Conservation (phyloP, 2,797 vertebrate species). For the Chiroxiphia lanceolata region DNA sequence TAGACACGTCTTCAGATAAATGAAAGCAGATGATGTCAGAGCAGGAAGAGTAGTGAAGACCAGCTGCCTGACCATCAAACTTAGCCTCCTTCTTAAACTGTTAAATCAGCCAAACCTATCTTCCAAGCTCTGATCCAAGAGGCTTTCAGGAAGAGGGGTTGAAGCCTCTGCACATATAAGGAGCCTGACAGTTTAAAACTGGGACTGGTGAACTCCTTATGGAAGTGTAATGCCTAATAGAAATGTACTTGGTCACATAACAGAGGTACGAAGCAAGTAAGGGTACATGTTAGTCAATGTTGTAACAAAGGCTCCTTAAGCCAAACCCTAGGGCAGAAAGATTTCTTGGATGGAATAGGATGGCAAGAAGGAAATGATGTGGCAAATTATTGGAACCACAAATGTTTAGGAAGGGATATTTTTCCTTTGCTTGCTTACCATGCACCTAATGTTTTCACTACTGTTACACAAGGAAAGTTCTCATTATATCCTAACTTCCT, state of each 20-base stretch:
- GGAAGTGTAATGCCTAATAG: not conserved
- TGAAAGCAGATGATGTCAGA: not conserved
- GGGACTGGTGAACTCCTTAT: not conserved
- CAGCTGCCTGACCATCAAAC: not conserved
- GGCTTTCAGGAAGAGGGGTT: not conserved
- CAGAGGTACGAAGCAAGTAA: not conserved
- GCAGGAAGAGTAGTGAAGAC: not conserved
- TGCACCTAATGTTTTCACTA: not conserved
- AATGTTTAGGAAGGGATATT: not conserved
- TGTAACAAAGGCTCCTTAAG: not conserved
- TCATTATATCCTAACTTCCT: not conserved
- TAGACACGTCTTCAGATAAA: not conserved
- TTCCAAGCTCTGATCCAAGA: not conserved
- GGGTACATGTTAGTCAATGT: rapidly evolving
- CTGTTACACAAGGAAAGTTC: not conserved
- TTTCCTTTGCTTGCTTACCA: not conserved
- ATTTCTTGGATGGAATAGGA: not conserved
- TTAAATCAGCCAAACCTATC: not conserved
- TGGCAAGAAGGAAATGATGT: not conserved
- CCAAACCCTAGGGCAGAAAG: not conserved
- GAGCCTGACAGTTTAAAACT: not conserved
- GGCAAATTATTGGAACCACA: not conserved
- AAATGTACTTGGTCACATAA: not conserved
- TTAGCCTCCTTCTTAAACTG: not conserved
- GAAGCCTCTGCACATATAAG: not conserved